A percentile compares a stretch with the other conserved stretches of the same genome.
Conservation (phyloP, 1,140 invertebrate species). For the Pogonomyrmex californicus region DNA sequence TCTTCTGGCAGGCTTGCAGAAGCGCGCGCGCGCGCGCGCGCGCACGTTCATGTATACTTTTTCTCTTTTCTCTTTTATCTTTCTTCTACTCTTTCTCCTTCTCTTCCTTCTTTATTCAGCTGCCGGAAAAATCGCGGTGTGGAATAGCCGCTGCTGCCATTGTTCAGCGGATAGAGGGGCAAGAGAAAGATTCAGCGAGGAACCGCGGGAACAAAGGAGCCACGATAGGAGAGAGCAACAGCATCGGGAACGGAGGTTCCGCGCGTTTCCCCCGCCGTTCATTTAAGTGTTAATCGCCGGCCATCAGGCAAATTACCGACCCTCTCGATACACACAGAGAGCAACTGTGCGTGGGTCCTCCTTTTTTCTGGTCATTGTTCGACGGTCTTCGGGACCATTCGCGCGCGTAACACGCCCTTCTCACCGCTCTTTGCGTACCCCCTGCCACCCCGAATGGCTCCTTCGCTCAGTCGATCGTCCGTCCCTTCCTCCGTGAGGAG, state of each 20-base stretch:
- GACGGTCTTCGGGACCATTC: slow-evolving; percentile 42
- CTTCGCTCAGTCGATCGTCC: slow-evolving; percentile 6
- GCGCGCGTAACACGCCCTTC: slow-evolving; percentile 42
- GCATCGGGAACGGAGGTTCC: not conserved
- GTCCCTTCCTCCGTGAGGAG: slow-evolving; percentile 7
- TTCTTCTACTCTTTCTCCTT: slow-evolving; percentile 1
- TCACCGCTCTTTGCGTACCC: not conserved
- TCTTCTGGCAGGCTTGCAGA: slow-evolving; percentile 62
- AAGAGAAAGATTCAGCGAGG: slow-evolving; percentile 63
- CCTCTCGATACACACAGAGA: slow-evolving; percentile 43
- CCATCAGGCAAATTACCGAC: slow-evolving; percentile 74
- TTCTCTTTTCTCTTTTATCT: slow-evolving; percentile 50
- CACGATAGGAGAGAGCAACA: slow-evolving; percentile 27
- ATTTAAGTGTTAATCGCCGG: slow-evolving; percentile 80
- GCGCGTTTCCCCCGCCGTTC: slow-evolving; percentile 60
- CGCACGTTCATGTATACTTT: slow-evolving; percentile 11
- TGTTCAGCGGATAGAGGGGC: slow-evolving; percentile 67
- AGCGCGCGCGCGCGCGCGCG: slow-evolving; percentile 46
- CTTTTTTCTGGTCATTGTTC: slow-evolving; percentile 20
- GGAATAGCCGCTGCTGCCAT: slow-evolving; percentile 74
- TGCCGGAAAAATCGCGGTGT: slow-evolving; percentile 75
- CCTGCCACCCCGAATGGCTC: not conserved
- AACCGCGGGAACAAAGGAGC: slow-evolving; percentile 70
- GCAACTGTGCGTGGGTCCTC: slow-evolving; percentile 48
- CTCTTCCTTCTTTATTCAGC: slow-evolving; percentile 76